Conservation (phyloP, 1,140 invertebrate species). For the Zelostemma sp. region DNA sequence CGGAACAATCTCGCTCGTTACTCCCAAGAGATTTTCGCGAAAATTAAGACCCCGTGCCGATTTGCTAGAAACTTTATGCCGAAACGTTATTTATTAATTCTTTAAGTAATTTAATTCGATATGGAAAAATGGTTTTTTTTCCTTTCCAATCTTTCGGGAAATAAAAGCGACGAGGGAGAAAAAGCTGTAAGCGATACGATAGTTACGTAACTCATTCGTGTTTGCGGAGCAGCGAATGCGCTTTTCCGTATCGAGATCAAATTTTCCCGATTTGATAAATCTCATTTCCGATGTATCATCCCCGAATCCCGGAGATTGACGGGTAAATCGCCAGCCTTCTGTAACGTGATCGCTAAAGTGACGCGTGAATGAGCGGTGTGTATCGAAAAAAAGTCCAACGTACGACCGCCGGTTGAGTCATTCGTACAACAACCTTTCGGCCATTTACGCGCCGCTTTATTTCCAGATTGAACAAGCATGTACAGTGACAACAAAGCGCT, state of each 20-base stretch:
- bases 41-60: not conserved
- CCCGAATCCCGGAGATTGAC: slow-evolving; percentile 13
- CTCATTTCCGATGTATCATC: slow-evolving; percentile 27
- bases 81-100: too few relatives aligned
- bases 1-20: not conserved
- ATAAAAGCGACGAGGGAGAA: not conserved
- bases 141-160: not conserved
- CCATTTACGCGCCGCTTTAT: not conserved
- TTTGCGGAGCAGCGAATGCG: slow-evolving; percentile 18
- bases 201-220: slow-evolving; percentile 10
- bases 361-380: slow-evolving; percentile 8
- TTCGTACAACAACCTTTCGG: not conserved
- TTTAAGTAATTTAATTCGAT: too few relatives aligned
- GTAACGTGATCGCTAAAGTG: slow-evolving; percentile 21
- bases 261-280: slow-evolving; percentile 23
- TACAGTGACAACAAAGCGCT: not conserved
- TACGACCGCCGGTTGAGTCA: not conserved
- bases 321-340: slow-evolving; percentile 5
- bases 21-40: not conserved
- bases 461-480: not conserved
- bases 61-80: not conserved
- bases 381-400: slow-evolving; percentile 2
- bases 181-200: not conserved
- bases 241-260: slow-evolving; percentile 25
- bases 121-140: not conserved